Evolutionary conservation across 2,888 invertebrate genomes (phyloP), one percentile per base, ranked within the genome.

Genomic region (Linnaemya vulpina): DNA sequence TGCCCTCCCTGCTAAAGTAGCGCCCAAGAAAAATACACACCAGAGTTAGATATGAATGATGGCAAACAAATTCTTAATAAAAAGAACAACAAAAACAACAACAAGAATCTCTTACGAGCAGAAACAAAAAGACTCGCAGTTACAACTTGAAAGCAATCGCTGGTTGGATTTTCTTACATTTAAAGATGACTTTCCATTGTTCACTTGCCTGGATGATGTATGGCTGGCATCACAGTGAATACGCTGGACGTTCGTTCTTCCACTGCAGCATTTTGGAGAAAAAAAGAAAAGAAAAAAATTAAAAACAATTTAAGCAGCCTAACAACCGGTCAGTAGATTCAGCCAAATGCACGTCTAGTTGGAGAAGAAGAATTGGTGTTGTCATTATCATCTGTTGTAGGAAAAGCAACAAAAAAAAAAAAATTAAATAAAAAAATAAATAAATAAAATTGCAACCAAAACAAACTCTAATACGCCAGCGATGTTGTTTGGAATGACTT

Each of bases 151-250:
- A 81, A 81, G 75, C 76, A 76, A 82, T 65, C 76, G 75, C 70
- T 58, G 49, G 75, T 82, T 82, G 63, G 53, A 65, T 76, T 76
- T 82, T n/a, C 70, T 70, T 71, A 63, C 63, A 55, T 63, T 71
- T 76, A 67, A 67, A 70, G 58, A 75, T 80, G 79, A 84, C 84
- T 84, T 80, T 84, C 84, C 71, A 79, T 80, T 84, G 75, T 84
- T 79, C 84, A 79, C 84, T 80, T 79, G 79, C 43, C 75, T 58
- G 75, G 74, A 83, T 83, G 83, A 79, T 83, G 74, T 84, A 84
- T 79, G 75, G 65, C 22, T 76, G 65, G 22, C 76, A 84, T 80
- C 79, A 79, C 63, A 65, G 75, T 79, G 79, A 84, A 76, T 79
- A 53, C 30, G 58, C 55, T 76, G 82, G 76, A 76, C 63, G 75